Conservation (phyloP, 1,140 invertebrate species). For the Babylonia areolata region DNA sequence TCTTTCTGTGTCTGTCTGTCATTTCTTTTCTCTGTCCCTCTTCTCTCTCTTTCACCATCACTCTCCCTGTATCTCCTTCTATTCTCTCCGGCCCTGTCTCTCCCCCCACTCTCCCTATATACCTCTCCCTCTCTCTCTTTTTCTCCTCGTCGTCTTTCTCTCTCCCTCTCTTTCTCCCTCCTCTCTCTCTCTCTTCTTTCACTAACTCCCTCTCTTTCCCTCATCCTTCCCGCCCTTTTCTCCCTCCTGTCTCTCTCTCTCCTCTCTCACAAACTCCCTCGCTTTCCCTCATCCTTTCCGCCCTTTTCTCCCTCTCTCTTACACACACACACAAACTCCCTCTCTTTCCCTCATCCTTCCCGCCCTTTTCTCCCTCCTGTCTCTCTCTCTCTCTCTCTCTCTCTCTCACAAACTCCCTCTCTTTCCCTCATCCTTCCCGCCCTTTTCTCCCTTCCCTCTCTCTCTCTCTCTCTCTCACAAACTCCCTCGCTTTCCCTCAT, state of each 20-base stretch:
- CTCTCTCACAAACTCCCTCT: not conserved
- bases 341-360: no score
- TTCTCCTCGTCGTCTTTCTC: not conserved
- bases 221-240: not conserved
- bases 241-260: no score
- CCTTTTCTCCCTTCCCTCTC: not conserved
- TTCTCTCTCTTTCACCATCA: no score
- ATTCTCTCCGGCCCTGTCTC: no score
- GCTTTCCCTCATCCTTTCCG: no score
- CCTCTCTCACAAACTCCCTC: no score
- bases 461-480: conserved; percentile 2
- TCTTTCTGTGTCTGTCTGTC: no score
- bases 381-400: not conserved
- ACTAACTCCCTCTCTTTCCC: not conserved
- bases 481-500: not conserved
- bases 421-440: not conserved
- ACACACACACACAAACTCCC: no score
- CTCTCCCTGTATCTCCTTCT: no score
- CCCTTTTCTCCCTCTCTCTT: no score
- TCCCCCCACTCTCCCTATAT: no score
- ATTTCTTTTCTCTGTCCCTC: no score
- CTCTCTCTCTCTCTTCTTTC: not conserved
- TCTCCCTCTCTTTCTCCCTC: conserved; percentile 6
- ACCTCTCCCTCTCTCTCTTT: not conserved
- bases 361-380: not conserved